Evolutionary conservation across 2,888 invertebrate genomes (phyloP), one percentile per base, ranked within the genome.

Genomic region (Galerucella nymphaeae): DNA sequence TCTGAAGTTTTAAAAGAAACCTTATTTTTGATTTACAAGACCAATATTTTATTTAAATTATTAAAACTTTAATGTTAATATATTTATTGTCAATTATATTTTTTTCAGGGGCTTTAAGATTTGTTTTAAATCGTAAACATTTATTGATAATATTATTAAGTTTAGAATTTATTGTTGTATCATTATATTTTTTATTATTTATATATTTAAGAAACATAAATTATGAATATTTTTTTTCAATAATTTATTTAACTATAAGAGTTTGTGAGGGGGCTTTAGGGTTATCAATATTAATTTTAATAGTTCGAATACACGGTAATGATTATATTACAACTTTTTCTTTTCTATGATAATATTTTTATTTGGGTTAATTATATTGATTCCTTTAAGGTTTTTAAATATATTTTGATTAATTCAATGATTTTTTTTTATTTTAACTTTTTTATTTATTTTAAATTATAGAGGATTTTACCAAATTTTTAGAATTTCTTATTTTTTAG

Each of bases 21-120:
- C 86, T 89, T 90, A 89, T 86, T 87, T 88, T 90, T 90, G 90
- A 81, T 90, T 91, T 91, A 91, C 90, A 91, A 91, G 89, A 91
- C 42, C 42, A 42, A 42, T 42, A 42, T 42, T 42, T 42, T 42
- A 42, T 42, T 42, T 42, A 42, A 42, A 42, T 42, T 42, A 42
- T 42, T 42, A 42, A 42, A 42, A 42, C 42, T 23, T 23, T 42
- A 42, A 42, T 42, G 42, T 42, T 42, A 42, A 42, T 42, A 11
- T 42, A 42, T 42, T 42, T 42, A 42, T 42, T 42, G 6, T 23
- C 3, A 23, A 23, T 23, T 23, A 42, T 42, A 11, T 42, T 10
- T 42, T 42, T 89, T 83, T 74, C 87, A 71, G 89, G 89, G 0
- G 84, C 88, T 84, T 83, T 89, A 80, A 86, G 87, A 85, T 90